Evolutionary conservation across 1,140 invertebrate species (phyloP).

Genomic region (Cydia pomonella): DNA sequence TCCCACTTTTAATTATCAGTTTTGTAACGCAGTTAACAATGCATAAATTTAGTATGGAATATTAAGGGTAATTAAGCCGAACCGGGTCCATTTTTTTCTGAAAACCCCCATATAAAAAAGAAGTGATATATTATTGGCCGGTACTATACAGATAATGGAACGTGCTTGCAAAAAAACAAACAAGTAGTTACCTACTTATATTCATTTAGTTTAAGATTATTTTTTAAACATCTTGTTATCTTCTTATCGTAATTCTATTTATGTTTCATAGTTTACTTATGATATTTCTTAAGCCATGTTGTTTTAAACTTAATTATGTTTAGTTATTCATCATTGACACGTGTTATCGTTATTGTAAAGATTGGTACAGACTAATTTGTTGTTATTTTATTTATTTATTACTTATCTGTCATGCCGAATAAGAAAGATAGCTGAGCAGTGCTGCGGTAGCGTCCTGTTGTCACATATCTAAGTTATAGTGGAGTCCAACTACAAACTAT

Average conservation of each 20-base stretch:
- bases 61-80: too few species aligned
- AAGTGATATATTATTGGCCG: too few species aligned
- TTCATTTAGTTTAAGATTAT: background rate
- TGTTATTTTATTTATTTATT: background rate
- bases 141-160: too few species aligned
- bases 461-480: too few species aligned
- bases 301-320: conserved; percentile 74
- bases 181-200: background rate
- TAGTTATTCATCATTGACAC: conserved; percentile 67
- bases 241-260: conserved; percentile 71
- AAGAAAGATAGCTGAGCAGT: background rate
- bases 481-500: too few species aligned
- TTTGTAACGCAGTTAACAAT: too few species aligned
- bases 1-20: too few species aligned
- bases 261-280: conserved; percentile 63
- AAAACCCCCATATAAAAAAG: too few species aligned
- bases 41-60: too few species aligned
- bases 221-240: conserved; percentile 11
- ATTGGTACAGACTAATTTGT: background rate
- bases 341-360: conserved; percentile 59
- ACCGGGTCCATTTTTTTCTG: too few species aligned
- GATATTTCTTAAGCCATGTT: conserved; percentile 67
- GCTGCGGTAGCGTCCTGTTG: background rate
- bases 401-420: background rate
- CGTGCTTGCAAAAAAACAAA: background rate